These are phyloP conservation scores for Norana najaformis DNA, from an alignment of 2,888 invertebrate genomes.

Conservation along the genomic window DNA sequence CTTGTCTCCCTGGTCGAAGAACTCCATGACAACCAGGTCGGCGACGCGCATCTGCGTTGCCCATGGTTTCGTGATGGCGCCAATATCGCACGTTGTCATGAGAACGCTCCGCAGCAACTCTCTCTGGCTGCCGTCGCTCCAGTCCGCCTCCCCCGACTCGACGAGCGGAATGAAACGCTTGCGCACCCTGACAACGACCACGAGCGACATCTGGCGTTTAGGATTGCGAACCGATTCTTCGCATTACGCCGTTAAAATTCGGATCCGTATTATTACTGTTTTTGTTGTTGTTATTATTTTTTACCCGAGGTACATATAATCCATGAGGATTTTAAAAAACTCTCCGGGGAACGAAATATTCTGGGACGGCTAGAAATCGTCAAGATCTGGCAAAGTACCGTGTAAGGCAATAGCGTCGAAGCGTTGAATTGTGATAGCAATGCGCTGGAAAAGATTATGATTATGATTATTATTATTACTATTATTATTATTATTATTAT, in stretches of 20 bases:
- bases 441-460: too few relatives aligned
- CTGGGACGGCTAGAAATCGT: too few relatives aligned
- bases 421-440: too few relatives aligned
- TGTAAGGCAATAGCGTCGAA: too few relatives aligned
- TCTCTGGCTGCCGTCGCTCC: constrained; percentile 64
- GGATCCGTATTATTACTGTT: neutral
- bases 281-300: too few relatives aligned
- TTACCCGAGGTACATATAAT: too few relatives aligned
- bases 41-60: constrained; percentile 66
- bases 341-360: too few relatives aligned
- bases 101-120: constrained; percentile 64
- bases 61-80: constrained; percentile 60
- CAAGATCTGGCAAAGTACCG: too few relatives aligned
- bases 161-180: constrained; percentile 65
- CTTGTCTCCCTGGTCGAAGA: constrained; percentile 90
- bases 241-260: neutral
- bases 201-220: constrained; percentile 24
- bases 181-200: constrained; percentile 57
- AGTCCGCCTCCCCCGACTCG: constrained; percentile 61
- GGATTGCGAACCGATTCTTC: constrained; percentile 33
- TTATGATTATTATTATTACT: too few relatives aligned
- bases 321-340: too few relatives aligned
- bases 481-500: too few relatives aligned
- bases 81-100: constrained; percentile 61
- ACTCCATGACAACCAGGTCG: constrained; percentile 86